Percentiles rank a stretch among this genome's conserved stretches.
Evolutionary conservation across 2,888 invertebrate species (phyloP).

Genomic region (Hirtodrosophila duncani): DNA sequence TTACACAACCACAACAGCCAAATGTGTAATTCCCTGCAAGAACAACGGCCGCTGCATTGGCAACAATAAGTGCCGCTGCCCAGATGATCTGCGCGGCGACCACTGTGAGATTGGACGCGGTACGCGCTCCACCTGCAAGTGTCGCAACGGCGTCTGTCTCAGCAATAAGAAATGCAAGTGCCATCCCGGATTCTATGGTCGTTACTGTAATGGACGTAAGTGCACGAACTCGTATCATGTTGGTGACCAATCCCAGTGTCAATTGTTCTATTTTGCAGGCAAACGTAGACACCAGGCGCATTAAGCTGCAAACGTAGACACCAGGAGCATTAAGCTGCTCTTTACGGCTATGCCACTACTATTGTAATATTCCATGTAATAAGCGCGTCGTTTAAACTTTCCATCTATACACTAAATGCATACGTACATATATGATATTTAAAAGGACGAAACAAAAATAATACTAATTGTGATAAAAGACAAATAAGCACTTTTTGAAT

Average conservation of each 20-base stretch:
- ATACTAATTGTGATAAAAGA: constrained; percentile 68
- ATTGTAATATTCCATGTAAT: constrained; percentile 28
- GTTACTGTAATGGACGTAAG: constrained; percentile 88
- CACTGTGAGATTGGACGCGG: constrained; percentile 93
- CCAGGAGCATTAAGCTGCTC: too few relatives aligned
- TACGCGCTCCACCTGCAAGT: constrained; percentile 86
- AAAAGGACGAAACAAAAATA: constrained; percentile 57
- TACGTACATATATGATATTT: constrained; percentile 40
- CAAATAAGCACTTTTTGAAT: too few relatives aligned
- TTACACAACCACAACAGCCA: constrained; percentile 80
- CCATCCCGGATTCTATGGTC: constrained; percentile 90
- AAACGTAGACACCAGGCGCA: constrained; percentile 30
- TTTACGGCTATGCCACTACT: too few relatives aligned
- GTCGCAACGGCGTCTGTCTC: constrained; percentile 88
- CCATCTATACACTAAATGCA: constrained; percentile 28
- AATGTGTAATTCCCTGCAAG: constrained; percentile 93
- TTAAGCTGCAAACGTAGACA: constrained; percentile 18
- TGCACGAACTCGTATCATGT: constrained; percentile 2
- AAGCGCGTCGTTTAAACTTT: constrained; percentile 23
- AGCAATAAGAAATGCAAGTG: constrained; percentile 85
- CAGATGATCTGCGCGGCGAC: constrained; percentile 89
- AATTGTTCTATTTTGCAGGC: constrained; percentile 17
- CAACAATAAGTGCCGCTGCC: constrained; percentile 93
- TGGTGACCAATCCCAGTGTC: not conserved
- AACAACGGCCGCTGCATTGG: constrained; percentile 94